phyloP scores from a whole-genome alignment of 2,113 vertebrate species.

The Peromyscus maniculatus region DNA sequence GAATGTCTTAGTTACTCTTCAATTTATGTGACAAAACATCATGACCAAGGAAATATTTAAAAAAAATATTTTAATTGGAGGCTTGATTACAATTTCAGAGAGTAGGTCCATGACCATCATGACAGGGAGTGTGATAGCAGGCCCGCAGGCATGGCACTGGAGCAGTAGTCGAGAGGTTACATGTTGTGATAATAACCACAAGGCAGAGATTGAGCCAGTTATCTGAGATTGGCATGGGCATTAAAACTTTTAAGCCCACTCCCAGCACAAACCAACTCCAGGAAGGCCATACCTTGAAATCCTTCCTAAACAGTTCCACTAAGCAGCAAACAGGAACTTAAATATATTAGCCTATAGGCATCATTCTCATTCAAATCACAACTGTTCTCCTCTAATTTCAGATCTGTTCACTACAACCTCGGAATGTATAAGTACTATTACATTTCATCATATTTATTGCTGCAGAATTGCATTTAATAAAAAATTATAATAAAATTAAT shows the following conservation, averaged over 20 bases:
- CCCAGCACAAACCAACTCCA: too few species aligned
- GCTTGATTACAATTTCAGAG: background rate
- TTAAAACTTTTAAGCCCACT: background rate
- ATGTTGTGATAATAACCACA: background rate
- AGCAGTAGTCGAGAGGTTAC: background rate
- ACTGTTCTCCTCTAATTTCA: background rate
- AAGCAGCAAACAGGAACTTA: background rate
- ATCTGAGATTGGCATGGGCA: background rate
- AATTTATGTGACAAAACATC: background rate
- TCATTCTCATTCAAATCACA: background rate
- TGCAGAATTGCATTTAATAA: background rate
- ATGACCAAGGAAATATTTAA: background rate
- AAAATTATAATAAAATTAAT: background rate
- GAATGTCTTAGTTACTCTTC: background rate
- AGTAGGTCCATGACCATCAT: background rate
- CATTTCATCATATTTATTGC: background rate
- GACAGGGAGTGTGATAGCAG: background rate
- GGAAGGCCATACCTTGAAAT: background rate
- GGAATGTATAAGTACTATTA: background rate
- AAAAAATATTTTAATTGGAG: background rate
- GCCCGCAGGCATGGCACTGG: rapidly evolving
- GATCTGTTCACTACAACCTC: background rate
- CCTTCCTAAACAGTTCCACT: background rate
- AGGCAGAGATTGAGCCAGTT: rapidly evolving
- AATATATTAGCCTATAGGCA: background rate